phyloP scores from a whole-genome alignment of 2,888 invertebrate species.

The Caenorhabditis wallacei region DNA sequence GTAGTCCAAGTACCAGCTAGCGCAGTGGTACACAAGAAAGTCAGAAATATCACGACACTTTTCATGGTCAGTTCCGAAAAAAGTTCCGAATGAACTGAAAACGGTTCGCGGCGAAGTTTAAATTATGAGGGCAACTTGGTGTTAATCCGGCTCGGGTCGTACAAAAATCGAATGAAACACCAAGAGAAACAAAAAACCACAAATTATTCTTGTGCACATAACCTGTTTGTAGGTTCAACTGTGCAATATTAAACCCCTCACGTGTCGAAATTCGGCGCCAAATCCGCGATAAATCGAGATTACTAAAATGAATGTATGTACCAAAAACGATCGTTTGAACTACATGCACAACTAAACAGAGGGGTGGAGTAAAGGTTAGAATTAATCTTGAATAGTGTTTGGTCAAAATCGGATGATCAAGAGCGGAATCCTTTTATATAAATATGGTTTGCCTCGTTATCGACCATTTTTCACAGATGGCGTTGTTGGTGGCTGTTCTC shows the following conservation, averaged over 20 bases:
- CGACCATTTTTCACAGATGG: conserved; percentile 31
- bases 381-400: conserved; percentile 60
- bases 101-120: conserved; percentile 28
- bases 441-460: conserved; percentile 23
- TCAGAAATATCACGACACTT: conserved; percentile 42
- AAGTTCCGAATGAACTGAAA: conserved; percentile 8
- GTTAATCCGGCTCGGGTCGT: conserved; percentile 53
- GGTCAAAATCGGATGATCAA: conserved; percentile 23
- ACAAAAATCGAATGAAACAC: conserved; percentile 41
- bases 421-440: conserved; percentile 31
- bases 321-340: conserved; percentile 44
- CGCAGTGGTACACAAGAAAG: conserved; percentile 37
- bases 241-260: conserved; percentile 30
- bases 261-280: conserved; percentile 16
- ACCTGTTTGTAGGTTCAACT: conserved; percentile 30
- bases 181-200: conserved; percentile 18
- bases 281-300: conserved; percentile 50
- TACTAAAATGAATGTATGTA: conserved; percentile 34
- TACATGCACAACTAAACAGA: not conserved
- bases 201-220: conserved; percentile 7
- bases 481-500: conserved; percentile 35
- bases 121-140: conserved; percentile 29
- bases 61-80: conserved; percentile 28
- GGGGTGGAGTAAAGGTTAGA: conserved; percentile 22
- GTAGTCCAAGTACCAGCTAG: conserved; percentile 49